phyloP scores from a whole-genome alignment of 2,797 vertebrate species.

The Tokudaia tokunoshimensis region DNA sequence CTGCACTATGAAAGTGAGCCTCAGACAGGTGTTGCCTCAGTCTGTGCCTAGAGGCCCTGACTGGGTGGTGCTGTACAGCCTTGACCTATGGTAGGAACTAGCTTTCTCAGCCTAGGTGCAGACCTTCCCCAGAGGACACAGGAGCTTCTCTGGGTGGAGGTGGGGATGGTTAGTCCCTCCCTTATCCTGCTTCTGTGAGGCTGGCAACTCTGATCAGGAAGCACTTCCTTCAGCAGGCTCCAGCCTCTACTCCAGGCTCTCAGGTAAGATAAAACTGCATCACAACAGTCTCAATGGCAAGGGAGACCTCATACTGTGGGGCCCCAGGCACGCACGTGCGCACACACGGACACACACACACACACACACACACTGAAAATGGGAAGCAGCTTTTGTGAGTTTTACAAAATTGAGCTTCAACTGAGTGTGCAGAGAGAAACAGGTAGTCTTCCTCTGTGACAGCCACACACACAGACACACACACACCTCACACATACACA shows the following conservation, averaged over 20 bases:
- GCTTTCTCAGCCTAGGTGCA: rapidly evolving
- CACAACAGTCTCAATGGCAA: neutral
- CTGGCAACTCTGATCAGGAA: neutral
- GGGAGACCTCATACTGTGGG: neutral
- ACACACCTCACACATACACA: neutral
- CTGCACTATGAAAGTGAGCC: neutral
- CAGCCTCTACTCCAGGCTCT: neutral
- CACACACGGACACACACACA: too few species aligned
- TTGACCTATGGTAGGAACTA: neutral
- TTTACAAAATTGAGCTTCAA: neutral
- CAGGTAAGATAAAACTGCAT: neutral
- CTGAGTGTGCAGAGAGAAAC: neutral
- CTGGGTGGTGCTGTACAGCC: rapidly evolving
- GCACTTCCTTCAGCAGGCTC: neutral
- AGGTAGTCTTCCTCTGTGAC: neutral
- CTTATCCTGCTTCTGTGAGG: neutral
- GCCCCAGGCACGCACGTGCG: too few species aligned
- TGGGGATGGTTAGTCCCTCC: neutral
- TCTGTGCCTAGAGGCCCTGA: rapidly evolving
- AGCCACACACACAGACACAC: neutral
- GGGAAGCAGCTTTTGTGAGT: conserved; percentile 21
- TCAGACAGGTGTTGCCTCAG: neutral
- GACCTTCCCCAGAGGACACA: neutral
- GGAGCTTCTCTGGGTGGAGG: neutral
- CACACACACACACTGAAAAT: neutral